phyloP scores from a whole-genome alignment of 2,113 vertebrate genomes.

The Campylomormyrus tamandua region DNA sequence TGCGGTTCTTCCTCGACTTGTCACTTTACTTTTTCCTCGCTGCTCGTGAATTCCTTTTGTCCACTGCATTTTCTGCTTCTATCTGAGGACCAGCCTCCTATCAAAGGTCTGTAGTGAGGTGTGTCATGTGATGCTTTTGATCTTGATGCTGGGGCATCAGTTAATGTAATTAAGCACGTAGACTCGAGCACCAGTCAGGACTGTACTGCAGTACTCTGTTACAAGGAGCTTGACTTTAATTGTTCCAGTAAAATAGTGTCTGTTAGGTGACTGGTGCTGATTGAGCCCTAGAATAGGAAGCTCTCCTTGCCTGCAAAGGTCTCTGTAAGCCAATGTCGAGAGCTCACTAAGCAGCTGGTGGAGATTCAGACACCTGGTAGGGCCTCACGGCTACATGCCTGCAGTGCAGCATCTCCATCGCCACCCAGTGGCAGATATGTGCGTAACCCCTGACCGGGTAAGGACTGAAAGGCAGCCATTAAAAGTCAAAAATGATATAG shows the following conservation, averaged over 20 bases:
- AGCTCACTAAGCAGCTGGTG: neutral
- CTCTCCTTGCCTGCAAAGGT: neutral
- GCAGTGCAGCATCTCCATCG: neutral
- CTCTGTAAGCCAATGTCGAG: neutral
- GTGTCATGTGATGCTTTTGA: neutral
- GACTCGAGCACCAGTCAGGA: neutral
- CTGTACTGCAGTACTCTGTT: neutral
- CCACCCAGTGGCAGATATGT: neutral
- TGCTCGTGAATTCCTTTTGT: neutral
- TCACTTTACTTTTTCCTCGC: constrained; percentile 19
- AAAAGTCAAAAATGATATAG: neutral
- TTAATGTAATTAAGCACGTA: neutral
- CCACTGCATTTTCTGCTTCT: constrained; percentile 19
- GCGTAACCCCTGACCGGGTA: neutral
- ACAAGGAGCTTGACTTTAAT: neutral
- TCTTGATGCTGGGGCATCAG: neutral
- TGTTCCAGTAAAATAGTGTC: neutral
- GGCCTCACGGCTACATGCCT: neutral
- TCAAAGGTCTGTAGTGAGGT: neutral
- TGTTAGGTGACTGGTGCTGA: neutral
- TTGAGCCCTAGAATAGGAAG: neutral
- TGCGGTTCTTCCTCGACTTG: neutral
- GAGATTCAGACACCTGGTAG: neutral
- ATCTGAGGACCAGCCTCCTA: neutral
- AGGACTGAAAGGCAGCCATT: neutral